Conservation (phyloP, 2,888 invertebrate genomes). For the Caenorhabditis doughertyi region DNA sequence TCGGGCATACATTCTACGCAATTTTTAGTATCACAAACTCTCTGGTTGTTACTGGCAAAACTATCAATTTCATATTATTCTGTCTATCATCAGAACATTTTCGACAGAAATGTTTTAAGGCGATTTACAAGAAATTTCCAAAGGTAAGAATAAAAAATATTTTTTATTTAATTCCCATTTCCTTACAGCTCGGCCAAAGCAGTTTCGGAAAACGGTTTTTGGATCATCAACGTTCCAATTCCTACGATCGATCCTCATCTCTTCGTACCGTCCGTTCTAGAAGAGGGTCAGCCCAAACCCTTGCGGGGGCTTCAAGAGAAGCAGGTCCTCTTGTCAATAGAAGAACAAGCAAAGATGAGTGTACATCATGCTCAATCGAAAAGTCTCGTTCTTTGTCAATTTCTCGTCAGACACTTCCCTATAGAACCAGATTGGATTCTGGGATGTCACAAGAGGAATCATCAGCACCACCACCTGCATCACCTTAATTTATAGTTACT, state of each 20-base stretch:
- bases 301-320: conserved; percentile 19
- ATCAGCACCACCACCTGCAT: background rate
- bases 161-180: background rate
- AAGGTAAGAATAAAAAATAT: conserved; percentile 59
- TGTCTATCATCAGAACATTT: conserved; percentile 81
- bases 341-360: conserved; percentile 2
- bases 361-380: conserved; percentile 39
- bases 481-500: background rate
- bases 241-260: conserved; percentile 66
- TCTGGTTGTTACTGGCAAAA: conserved; percentile 81
- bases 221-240: conserved; percentile 57
- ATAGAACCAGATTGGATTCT: conserved; percentile 51
- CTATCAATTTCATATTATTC: conserved; percentile 81
- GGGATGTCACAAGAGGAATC: conserved; percentile 42
- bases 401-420: conserved; percentile 28
- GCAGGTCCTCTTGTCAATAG: background rate
- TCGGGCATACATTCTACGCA: conserved; percentile 67
- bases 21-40: conserved; percentile 78
- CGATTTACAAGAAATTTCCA: conserved; percentile 79
- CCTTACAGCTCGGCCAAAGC: conserved; percentile 70
- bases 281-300: conserved; percentile 49
- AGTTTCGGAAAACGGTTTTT: conserved; percentile 68
- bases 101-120: conserved; percentile 76
- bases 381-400: conserved; percentile 34
- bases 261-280: conserved; percentile 68